Percentiles rank a stretch among this genome's conserved stretches.
These are phyloP conservation scores for Enteromius unitaeniatus DNA, from an alignment of 2,797 vertebrate genomes.

Conservation along the genomic window DNA sequence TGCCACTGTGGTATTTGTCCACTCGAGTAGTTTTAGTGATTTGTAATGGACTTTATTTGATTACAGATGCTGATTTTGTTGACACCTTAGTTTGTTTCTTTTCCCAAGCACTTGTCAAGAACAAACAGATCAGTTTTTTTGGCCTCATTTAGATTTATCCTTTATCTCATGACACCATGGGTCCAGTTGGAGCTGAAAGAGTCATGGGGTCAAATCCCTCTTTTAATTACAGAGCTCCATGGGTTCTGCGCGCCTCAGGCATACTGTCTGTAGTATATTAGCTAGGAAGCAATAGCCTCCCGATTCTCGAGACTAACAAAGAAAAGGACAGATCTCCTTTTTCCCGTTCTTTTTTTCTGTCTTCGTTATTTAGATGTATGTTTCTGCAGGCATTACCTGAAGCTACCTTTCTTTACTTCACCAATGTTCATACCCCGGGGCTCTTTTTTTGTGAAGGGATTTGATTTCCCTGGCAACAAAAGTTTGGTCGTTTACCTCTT, in stretches of 20 bases:
- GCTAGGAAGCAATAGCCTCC: conserved; percentile 61
- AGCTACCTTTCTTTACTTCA: conserved; percentile 24
- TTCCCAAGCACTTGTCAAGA: conserved; percentile 42
- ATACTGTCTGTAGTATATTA: conserved; percentile 56
- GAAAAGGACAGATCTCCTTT: conserved; percentile 45
- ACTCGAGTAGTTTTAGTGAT: conserved; percentile 2
- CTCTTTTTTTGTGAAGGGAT: conserved; percentile 33
- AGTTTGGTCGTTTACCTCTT: conserved; percentile 65
- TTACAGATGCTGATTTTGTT: conserved; percentile 5
- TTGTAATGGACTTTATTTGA: conserved; percentile 9
- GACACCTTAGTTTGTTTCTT: conserved; percentile 19
- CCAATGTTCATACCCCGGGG: conserved; percentile 36
- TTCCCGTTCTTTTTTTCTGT: conserved; percentile 26
- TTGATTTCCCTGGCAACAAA: conserved; percentile 58
- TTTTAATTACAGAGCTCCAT: conserved; percentile 60
- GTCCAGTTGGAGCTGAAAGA: conserved; percentile 41
- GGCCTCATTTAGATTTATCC: conserved; percentile 37
- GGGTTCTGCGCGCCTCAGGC: conserved; percentile 51
- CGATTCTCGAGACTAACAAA: conserved; percentile 57
- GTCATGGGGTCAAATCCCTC: conserved; percentile 61
- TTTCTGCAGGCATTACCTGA: conserved; percentile 37
- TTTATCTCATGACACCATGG: conserved; percentile 41
- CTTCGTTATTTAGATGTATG: conserved; percentile 28
- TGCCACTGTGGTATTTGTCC: background rate
- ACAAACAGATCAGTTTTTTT: conserved; percentile 31